Conservation (phyloP, 2,797 vertebrate species). For the Merluccius polli region DNA sequence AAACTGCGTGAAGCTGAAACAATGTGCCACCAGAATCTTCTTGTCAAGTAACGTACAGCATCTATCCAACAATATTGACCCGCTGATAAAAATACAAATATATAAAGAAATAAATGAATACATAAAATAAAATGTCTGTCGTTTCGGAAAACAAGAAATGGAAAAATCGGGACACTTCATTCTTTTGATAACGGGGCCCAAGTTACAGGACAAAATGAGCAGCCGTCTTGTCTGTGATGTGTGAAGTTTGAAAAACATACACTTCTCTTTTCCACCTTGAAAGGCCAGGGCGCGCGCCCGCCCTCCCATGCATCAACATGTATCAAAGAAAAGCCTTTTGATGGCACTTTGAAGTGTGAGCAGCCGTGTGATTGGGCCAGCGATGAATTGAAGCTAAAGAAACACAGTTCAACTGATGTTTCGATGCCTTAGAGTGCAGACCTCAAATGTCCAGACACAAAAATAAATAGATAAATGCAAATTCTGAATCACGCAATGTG, state of each 20-base stretch:
- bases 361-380: constrained; percentile 57
- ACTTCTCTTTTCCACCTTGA: constrained; percentile 63
- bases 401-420: constrained; percentile 58
- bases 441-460: constrained; percentile 47
- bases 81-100: constrained; percentile 7
- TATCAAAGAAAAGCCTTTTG: constrained; percentile 64
- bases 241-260: constrained; percentile 59
- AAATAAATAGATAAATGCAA: background rate
- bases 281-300: constrained; percentile 51
- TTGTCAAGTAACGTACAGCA: too few relatives aligned
- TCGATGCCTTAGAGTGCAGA: constrained; percentile 61
- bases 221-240: constrained; percentile 51
- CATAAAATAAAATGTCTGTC: constrained; percentile 23
- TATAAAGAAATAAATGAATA: background rate
- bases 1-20: too few relatives aligned
- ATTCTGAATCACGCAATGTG: constrained; percentile 29
- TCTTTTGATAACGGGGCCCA: constrained; percentile 42
- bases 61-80: background rate
- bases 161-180: constrained; percentile 28
- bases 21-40: too few relatives aligned
- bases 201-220: constrained; percentile 46
- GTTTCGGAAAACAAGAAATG: background rate
- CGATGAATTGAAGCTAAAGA: constrained; percentile 52
- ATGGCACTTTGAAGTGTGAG: constrained; percentile 66
- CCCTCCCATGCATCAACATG: constrained; percentile 62